phyloP scores from a whole-genome alignment of 92 coral and sea anemone genomes.

The Epizoanthus fatuus region DNA sequence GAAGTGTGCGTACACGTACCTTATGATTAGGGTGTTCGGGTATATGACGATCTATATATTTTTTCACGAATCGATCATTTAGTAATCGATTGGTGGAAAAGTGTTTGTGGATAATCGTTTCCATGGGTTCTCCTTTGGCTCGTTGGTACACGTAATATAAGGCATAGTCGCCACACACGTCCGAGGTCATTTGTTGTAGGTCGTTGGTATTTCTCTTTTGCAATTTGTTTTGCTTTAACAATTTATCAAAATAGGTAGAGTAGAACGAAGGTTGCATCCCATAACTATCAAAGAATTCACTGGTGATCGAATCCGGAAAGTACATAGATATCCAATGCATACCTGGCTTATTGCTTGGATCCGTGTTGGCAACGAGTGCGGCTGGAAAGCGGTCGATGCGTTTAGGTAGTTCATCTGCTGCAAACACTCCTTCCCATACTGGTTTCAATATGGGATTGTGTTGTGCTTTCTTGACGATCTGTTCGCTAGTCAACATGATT shows the following conservation, averaged over 20 bases:
- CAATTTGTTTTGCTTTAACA: neutral
- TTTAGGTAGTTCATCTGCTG: neutral
- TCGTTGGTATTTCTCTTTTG: constrained; percentile 6
- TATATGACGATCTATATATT: too few species aligned
- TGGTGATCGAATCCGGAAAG: neutral
- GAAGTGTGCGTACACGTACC: too few species aligned
- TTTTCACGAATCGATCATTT: too few species aligned
- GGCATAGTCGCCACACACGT: constrained; percentile 44
- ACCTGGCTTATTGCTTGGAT: constrained; percentile 45
- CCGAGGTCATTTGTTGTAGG: constrained; percentile 33
- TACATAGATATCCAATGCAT: constrained; percentile 63
- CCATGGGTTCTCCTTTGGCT: neutral
- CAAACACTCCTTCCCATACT: neutral
- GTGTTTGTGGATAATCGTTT: too few species aligned
- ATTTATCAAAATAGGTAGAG: neutral
- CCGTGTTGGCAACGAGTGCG: constrained; percentile 50
- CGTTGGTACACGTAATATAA: constrained; percentile 37
- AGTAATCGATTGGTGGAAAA: too few species aligned
- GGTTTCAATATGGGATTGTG: neutral
- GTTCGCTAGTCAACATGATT: neutral
- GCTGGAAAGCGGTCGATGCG: neutral
- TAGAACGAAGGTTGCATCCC: constrained; percentile 31
- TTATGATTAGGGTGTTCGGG: too few species aligned
- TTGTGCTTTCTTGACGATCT: neutral
- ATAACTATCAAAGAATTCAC: constrained; percentile 64